Evolutionary conservation across 2,797 vertebrate species (phyloP).

Genomic region (Anas capensis): DNA sequence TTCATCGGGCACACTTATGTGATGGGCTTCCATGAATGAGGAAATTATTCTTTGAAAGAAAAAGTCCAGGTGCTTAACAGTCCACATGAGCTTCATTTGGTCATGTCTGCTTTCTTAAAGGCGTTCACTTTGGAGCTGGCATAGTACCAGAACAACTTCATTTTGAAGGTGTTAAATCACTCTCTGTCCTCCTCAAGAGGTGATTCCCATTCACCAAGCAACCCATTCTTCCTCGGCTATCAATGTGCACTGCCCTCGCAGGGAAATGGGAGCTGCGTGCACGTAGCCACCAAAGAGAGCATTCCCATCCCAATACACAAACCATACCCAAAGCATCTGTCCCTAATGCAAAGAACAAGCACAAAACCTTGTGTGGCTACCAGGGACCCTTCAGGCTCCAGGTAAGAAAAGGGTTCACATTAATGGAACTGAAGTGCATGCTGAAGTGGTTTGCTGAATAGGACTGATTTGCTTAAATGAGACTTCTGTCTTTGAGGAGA

Average conservation of each 20-base stretch:
- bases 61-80: background rate
- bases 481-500: constrained; percentile 3
- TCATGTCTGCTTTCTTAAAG: background rate
- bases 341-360: background rate
- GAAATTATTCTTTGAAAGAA: constrained; percentile 6
- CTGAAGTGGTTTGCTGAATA: background rate
- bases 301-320: background rate
- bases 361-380: background rate
- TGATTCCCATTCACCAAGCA: background rate
- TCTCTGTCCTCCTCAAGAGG: background rate
- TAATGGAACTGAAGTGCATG: background rate
- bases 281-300: background rate
- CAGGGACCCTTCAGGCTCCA: background rate
- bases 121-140: background rate
- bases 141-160: background rate
- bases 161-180: background rate
- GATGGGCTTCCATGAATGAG: background rate
- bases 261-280: background rate
- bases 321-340: background rate
- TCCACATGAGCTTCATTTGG: background rate
- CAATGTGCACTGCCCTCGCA: background rate
- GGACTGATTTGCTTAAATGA: constrained; percentile 22
- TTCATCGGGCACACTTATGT: background rate
- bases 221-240: background rate
- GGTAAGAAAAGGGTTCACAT: background rate